A percentile compares a stretch with the other conserved stretches of the same genome.
phyloP scores from a whole-genome alignment of 2,113 vertebrate species.

The Amazona guildingii region DNA sequence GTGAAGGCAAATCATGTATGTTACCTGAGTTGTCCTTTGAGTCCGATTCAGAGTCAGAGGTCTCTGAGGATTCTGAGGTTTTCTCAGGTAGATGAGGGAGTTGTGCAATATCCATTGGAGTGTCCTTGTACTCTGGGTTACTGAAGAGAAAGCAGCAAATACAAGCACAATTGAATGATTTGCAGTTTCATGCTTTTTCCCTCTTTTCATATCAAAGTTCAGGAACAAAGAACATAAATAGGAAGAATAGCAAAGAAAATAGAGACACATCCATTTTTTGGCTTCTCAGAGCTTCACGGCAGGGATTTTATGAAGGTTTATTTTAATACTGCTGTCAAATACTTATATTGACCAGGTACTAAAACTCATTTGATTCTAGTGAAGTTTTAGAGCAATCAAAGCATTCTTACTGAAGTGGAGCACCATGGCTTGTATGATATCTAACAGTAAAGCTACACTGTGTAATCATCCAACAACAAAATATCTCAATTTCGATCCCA shows the following conservation, averaged over 20 bases:
- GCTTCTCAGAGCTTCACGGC: neutral
- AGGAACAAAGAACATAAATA: constrained; percentile 44
- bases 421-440: neutral
- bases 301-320: constrained; percentile 37
- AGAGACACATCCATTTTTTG: constrained; percentile 12
- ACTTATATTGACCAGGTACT: constrained; percentile 16
- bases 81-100: constrained; percentile 95
- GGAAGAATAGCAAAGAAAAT: constrained; percentile 15
- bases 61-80: constrained; percentile 93
- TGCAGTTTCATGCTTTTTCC: neutral
- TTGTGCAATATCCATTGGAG: constrained; percentile 95
- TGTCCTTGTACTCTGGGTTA: constrained; percentile 95
- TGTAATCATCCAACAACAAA: constrained; percentile 23
- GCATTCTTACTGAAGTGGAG: constrained; percentile 61
- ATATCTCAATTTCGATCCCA: neutral
- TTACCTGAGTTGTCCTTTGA: constrained; percentile 98
- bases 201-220: constrained; percentile 14
- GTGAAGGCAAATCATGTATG: neutral
- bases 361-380: constrained; percentile 2
- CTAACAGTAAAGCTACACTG: constrained; percentile 3
- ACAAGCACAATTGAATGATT: constrained; percentile 7
- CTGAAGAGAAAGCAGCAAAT: constrained; percentile 71
- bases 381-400: constrained; percentile 48
- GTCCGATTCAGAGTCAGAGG: constrained; percentile 96
- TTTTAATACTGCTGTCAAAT: constrained; percentile 41